A percentile compares a stretch with the other conserved stretches of the same genome.
Evolutionary conservation across 2,888 invertebrate species (phyloP).

Genomic region (Itoplectis maculator): DNA sequence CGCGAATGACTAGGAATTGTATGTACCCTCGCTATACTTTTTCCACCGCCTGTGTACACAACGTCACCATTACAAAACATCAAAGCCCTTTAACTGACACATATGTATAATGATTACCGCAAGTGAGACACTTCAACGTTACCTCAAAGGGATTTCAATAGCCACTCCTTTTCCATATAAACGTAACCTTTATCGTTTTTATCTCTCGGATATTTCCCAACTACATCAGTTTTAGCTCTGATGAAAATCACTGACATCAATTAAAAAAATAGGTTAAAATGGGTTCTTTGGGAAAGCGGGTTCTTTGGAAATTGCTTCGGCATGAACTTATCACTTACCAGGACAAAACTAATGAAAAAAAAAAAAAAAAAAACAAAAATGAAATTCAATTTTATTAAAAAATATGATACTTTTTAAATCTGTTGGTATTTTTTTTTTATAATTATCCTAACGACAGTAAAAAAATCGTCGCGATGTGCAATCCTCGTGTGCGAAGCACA

Average conservation of each 20-base stretch:
- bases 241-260: not conserved
- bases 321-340: too few relatives aligned
- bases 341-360: too few relatives aligned
- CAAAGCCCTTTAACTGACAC: not conserved
- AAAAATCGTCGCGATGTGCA: slow-evolving; percentile 17
- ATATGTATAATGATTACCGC: not conserved
- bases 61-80: not conserved
- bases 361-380: too few relatives aligned
- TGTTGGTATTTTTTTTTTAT: too few relatives aligned
- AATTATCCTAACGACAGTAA: not conserved
- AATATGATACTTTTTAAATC: too few relatives aligned
- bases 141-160: not conserved
- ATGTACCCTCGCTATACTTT: slow-evolving; percentile 36
- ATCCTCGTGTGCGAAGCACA: slow-evolving; percentile 17
- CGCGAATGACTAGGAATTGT: slow-evolving; percentile 52
- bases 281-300: too few relatives aligned
- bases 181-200: not conserved
- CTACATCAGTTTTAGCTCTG: not conserved
- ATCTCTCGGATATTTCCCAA: not conserved
- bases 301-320: too few relatives aligned
- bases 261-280: too few relatives aligned
- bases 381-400: too few relatives aligned
- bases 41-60: not conserved
- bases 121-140: not conserved
- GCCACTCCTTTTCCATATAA: not conserved